Evolutionary conservation across 2,888 invertebrate species (phyloP), one percentile per base, ranked within the genome.

Genomic region (Phasia obesa): DNA sequence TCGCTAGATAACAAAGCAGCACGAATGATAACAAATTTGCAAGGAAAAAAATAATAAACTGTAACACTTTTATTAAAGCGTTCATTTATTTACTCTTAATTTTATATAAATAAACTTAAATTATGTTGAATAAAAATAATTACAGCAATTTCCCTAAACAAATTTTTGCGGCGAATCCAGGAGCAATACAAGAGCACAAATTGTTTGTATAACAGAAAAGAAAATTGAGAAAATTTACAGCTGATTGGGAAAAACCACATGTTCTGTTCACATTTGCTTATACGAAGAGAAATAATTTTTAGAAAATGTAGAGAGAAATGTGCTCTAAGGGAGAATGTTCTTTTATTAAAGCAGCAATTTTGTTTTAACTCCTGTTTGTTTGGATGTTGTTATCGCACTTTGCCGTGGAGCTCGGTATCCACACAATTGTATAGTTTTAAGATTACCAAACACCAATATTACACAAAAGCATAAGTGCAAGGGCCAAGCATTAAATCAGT

Each of bases 401-500:
- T 35, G 15, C 44, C 19, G 55, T 57, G 60, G 25, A 75, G 76
- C 71, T 27, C 42, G 53, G 59, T 59, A 42, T 74, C 60, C 65
- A 23, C 51, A 70, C 42, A 64, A 65, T 64, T 51, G 27, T 62
- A 47, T 49, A 38, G 31, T 49, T 64, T 57, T 53, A 38, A 59
- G 57, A 47, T 25, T 27, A 60, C 23, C 59, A 53, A 71, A 76
- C 19, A 35, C 21, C 64, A 64, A 70, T 19, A 27, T 31, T 23
- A 73, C 53, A 59, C 19, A 77, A 53, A 13, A 79, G 71, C 55
- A 83, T 75, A 83, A 83, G 83, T 83, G 83, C 83, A 83, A 79
- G 83, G 79, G 79, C 83, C 71, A 71, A 78, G 59, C 53, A 62
- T 71, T 49, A 60, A 79, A 75, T 83, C 71, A 83, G 83, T 83